These are phyloP conservation scores for Nothocercus nigrocapillus DNA, from an alignment of 2,113 vertebrate species.

Conservation along the genomic window DNA sequence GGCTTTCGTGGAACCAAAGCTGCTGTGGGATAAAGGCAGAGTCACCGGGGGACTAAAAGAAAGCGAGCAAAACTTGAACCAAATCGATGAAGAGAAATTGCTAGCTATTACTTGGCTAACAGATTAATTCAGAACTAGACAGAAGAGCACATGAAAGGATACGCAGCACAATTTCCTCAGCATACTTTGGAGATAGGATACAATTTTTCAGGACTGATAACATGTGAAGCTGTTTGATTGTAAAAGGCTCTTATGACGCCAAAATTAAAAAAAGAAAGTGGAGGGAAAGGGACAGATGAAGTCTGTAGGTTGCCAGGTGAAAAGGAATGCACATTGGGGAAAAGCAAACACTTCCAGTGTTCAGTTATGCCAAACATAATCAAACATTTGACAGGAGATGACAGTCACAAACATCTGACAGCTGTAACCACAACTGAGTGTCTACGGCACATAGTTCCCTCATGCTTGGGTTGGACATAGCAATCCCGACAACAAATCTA, in stretches of 20 bases:
- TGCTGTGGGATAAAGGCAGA: background rate
- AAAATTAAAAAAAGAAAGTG: background rate
- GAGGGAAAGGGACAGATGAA: background rate
- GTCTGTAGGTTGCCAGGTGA: fast-evolving
- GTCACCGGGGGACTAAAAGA: background rate
- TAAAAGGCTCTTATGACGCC: background rate
- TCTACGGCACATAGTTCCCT: fast-evolving
- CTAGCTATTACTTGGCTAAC: background rate
- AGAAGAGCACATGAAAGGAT: background rate
- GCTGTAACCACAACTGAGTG: fast-evolving
- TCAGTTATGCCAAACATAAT: fast-evolving
- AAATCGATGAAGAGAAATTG: background rate
- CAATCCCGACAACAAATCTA: background rate
- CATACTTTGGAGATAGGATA: background rate
- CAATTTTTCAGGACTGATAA: background rate
- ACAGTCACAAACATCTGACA: fast-evolving
- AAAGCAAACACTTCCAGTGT: background rate
- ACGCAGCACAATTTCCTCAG: background rate
- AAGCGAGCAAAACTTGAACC: background rate
- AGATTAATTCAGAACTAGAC: background rate
- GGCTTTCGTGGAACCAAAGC: background rate
- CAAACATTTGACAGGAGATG: fast-evolving
- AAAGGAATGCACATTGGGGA: background rate
- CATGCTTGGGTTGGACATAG: background rate
- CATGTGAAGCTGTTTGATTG: background rate